Base-by-base conservation (phyloP, 2,888 invertebrate genomes). In the Germaria angustata region DNA sequence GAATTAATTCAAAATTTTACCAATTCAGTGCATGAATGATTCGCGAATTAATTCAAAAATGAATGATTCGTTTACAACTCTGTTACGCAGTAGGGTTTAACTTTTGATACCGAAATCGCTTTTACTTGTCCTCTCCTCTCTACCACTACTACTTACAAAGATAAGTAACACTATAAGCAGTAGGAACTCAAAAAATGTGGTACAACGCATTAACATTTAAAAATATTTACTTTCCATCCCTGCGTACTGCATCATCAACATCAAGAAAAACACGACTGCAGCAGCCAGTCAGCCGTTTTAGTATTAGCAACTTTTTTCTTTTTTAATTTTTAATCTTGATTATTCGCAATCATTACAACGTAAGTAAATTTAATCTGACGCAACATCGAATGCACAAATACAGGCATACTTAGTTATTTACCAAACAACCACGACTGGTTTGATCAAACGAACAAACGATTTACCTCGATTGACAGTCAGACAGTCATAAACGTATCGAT, bases 261-360 rank as follows among this genome's bases (percentile, higher is more conserved):
- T 34, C 32, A 59, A 65, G 65, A 59, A 72, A 68, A 46, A 61
- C 39, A 22, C 22, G 39, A 39, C 61, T 24, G n/a, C 59, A 68
- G 51, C 63, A 73, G 32, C 53, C 59, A 61, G 68, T 28, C n/a
- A n/a, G n/a, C n/a, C 68, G n/a, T 68, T 36, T 65, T 51, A 24
- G 66, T 73, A 20, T 36, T 77, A 69, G 68, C 59, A 68, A 77
- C 36, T 55, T 69, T 69, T 69, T 55, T 51, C 22, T 34, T 66
- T 39, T 76, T 49, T 51, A 73, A 34, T 66, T 80, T 80, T 61
- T 75, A 84, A 84, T 81, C 80, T 84, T 65, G 84, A 81, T 81
- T 81, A 79, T 84, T 84, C 68, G 63, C 76, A 63, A 80, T 72
- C 69, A 65, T 53, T 69, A 71, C 28, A 76, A 84, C 24, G 68